Evolutionary conservation across 1,140 invertebrate genomes (phyloP), one percentile per base, ranked within the genome.

Genomic region (Papilio glaucus): DNA sequence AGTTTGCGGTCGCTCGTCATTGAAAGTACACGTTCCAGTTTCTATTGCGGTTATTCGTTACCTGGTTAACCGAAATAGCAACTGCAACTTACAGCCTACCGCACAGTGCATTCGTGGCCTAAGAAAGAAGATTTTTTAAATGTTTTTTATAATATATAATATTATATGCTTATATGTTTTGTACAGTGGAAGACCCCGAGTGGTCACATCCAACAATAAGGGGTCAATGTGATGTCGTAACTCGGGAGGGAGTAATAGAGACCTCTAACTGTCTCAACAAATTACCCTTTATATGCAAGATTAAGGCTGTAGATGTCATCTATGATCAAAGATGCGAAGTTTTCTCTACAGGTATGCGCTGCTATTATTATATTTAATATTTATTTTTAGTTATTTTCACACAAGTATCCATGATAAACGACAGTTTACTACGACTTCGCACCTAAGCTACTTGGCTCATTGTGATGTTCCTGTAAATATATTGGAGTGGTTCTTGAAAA

Each of bases 221-320:
- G 18, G 10, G 49, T 0, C 21, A 39, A 18, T 84, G 81, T 53
- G 60, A 78, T 3, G 79, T 81, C 0, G 38, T 80, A 3, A 76
- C 77, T 1, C 77, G 86, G 0, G 15, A 67, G 0, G 85, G 87
- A 0, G 73, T 82, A 0, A 10, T 78, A 0, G 62, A 76, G 8
- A 69, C 65, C 0, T 37, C 12, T 6, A 3, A 26, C 0, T 84
- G 87, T 57, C 62, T 67, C 18, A 18, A 29, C 2, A 7, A 7
- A 0, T 26, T 79, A 8, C 84, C 87, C 0, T 88, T 83, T 18
- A 74, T 87, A 0, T 88, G 87, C 69, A 87, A 87, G 61, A 81
- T 85, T 39, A 65, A 76, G 0, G 79, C 85, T 0, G 74, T 45
- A 0, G 73, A 84, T 5, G 80, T 78, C 0, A 69, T 76, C 2